Conservation (phyloP, 1,140 invertebrate genomes). For the Planococcus citri region DNA sequence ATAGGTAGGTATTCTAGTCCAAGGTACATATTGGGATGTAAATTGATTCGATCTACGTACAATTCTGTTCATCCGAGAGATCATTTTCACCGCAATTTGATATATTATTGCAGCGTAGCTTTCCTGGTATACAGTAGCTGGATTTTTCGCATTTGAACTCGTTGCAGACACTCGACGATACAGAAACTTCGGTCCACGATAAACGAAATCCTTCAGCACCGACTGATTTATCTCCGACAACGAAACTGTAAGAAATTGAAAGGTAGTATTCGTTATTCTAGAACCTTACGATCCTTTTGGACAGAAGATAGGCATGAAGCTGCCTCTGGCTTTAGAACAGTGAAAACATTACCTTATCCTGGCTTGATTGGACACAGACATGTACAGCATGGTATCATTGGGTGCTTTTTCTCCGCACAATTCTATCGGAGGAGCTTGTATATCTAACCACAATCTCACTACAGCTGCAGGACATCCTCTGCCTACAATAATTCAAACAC, state of each 20-base stretch:
- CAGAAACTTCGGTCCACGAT: slow-evolving; percentile 74
- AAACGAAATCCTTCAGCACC: slow-evolving; percentile 71
- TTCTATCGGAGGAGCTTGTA: slow-evolving; percentile 62
- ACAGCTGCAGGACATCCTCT: slow-evolving; percentile 82
- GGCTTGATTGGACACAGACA: slow-evolving; percentile 70
- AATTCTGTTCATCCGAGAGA: slow-evolving; percentile 64
- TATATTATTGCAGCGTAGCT: slow-evolving; percentile 60
- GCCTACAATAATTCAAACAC: slow-evolving; percentile 39
- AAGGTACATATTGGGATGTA: too few relatives aligned
- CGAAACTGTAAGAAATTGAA: slow-evolving; percentile 49
- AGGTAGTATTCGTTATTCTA: too few relatives aligned
- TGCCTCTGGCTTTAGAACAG: too few relatives aligned
- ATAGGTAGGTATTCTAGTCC: too few relatives aligned
- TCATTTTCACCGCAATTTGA: slow-evolving; percentile 70
- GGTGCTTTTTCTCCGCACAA: slow-evolving; percentile 71
- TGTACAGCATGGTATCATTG: slow-evolving; percentile 61
- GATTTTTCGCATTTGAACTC: slow-evolving; percentile 52
- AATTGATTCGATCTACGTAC: too few relatives aligned
- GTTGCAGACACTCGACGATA: slow-evolving; percentile 39
- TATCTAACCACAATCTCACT: slow-evolving; percentile 70
- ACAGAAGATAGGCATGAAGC: too few relatives aligned
- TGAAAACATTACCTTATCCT: slow-evolving; percentile 51
- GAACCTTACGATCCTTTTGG: neutral
- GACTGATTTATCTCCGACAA: slow-evolving; percentile 69
- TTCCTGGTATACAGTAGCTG: slow-evolving; percentile 65